phyloP scores from a whole-genome alignment of 2,888 invertebrate species.

The Eristalis intricaria region DNA sequence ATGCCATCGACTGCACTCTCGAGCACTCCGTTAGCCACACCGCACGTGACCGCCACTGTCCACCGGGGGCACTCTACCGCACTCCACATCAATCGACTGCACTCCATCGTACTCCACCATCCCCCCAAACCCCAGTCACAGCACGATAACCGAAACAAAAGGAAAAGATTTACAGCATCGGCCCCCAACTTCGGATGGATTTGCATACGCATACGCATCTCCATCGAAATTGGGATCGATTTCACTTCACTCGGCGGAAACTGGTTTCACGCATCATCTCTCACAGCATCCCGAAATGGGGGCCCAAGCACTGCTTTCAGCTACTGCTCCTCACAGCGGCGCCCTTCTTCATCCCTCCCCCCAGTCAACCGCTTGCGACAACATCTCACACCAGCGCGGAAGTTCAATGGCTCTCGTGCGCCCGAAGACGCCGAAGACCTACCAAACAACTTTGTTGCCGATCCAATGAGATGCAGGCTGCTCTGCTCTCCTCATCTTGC shows the following conservation, averaged over 20 bases:
- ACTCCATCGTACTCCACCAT: neutral
- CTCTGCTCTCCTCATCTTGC: slow-evolving; percentile 18
- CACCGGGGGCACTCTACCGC: neutral
- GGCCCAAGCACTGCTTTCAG: slow-evolving; percentile 26
- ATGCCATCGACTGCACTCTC: neutral
- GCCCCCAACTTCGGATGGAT: slow-evolving; percentile 32
- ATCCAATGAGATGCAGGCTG: slow-evolving; percentile 32
- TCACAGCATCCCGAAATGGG: slow-evolving; percentile 53
- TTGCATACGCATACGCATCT: slow-evolving; percentile 56
- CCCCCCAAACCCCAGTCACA: neutral
- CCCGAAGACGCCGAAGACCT: slow-evolving; percentile 35
- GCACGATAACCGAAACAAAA: slow-evolving; percentile 2
- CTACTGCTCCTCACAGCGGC: slow-evolving; percentile 30
- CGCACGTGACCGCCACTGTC: slow-evolving; percentile 4
- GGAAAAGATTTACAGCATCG: slow-evolving; percentile 5
- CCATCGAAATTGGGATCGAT: slow-evolving; percentile 63
- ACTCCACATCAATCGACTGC: neutral
- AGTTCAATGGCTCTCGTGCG: slow-evolving; percentile 62
- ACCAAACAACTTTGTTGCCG: slow-evolving; percentile 60
- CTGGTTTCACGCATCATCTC: slow-evolving; percentile 58
- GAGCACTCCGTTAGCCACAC: neutral
- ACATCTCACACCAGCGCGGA: slow-evolving; percentile 22
- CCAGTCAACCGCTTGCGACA: neutral
- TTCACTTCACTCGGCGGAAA: slow-evolving; percentile 57
- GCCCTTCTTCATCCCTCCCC: slow-evolving; percentile 17